These are phyloP conservation scores for Natator depressus DNA, from an alignment of 2,113 vertebrate genomes.

Conservation along the genomic window DNA sequence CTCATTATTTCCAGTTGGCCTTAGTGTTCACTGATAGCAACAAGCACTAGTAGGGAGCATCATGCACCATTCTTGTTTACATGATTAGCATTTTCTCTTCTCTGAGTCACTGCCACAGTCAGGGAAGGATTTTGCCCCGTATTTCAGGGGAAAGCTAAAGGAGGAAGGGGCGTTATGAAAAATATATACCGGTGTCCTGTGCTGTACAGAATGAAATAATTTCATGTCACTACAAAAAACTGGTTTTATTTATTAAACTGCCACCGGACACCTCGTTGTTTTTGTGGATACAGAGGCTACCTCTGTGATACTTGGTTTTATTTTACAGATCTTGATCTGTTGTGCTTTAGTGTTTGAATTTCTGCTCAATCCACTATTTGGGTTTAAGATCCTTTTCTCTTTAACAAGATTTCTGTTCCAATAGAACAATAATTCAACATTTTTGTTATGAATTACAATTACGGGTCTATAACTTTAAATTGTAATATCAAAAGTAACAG, in stretches of 20 bases:
- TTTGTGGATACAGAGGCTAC: too few species aligned
- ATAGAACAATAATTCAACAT: background rate
- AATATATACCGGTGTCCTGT: background rate
- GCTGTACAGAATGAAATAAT: background rate
- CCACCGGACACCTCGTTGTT: too few species aligned
- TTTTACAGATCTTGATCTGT: background rate
- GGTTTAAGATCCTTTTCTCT: background rate
- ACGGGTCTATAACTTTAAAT: background rate
- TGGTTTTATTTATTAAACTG: background rate
- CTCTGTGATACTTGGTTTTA: background rate
- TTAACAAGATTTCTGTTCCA: background rate
- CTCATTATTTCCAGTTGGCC: background rate
- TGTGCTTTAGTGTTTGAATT: background rate
- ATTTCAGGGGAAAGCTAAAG: background rate
- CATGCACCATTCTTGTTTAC: accelerated
- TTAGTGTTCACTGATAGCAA: background rate
- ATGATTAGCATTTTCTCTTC: accelerated
- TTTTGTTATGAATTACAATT: background rate
- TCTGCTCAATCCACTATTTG: background rate
- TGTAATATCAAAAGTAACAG: background rate
- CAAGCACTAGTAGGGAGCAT: accelerated
- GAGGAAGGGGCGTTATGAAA: background rate
- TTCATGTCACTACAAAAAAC: background rate
- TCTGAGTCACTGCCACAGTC: accelerated
- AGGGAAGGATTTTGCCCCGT: accelerated